A percentile compares a stretch with the other conserved stretches of the same genome.
phyloP scores from a whole-genome alignment of 2,888 invertebrate genomes.

The Cactoblastis cactorum region DNA sequence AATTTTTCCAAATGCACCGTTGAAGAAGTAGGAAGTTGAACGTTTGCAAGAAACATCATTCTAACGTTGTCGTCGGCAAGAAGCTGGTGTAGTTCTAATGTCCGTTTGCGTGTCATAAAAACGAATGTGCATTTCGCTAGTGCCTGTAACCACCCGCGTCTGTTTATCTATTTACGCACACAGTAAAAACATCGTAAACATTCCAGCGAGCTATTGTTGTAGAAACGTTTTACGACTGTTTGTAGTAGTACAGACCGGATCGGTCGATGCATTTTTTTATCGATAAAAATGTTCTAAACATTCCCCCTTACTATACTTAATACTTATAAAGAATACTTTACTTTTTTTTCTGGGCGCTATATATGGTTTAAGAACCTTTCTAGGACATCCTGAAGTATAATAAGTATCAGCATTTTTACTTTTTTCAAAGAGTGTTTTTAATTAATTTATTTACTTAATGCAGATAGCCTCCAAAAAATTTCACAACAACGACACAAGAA shows the following conservation, averaged over 20 bases:
- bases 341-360: no score
- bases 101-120: slow-evolving; percentile 6
- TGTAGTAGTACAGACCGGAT: neutral
- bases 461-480: no score
- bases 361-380: no score
- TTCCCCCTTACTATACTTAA: neutral
- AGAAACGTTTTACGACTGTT: slow-evolving; percentile 40
- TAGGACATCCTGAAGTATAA: no score
- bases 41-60: no score
- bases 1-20: no score
- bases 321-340: neutral
- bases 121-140: slow-evolving; percentile 5
- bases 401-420: no score
- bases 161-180: slow-evolving; percentile 46
- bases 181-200: slow-evolving; percentile 53
- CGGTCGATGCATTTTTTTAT: neutral
- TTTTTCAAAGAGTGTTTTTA: no score
- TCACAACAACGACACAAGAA: no score
- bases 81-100: neutral
- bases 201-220: slow-evolving; percentile 45
- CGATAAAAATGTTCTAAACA: neutral
- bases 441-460: no score
- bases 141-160: slow-evolving; percentile 7
- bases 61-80: no score
- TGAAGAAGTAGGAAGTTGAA: no score